These are phyloP conservation scores for Chaetodon auriga DNA, from an alignment of 2,113 vertebrate species.

Conservation along the genomic window DNA sequence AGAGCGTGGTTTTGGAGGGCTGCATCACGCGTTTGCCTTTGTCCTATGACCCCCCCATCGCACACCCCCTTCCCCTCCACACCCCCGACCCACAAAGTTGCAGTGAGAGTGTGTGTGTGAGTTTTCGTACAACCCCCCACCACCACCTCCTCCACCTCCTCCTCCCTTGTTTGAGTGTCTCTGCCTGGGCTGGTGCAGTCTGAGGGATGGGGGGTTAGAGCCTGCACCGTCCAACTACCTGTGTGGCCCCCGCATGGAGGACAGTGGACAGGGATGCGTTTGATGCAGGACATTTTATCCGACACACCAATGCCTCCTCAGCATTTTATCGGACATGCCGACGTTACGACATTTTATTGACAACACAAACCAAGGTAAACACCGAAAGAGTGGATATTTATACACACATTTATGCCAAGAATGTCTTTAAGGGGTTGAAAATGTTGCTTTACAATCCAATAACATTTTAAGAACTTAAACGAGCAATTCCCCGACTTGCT, in stretches of 20 bases:
- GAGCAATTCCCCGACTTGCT: neutral
- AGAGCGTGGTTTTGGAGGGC: slow-evolving; percentile 72
- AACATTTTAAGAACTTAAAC: neutral
- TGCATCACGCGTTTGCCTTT: slow-evolving; percentile 79
- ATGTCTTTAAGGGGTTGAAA: neutral
- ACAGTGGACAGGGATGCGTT: slow-evolving; percentile 81
- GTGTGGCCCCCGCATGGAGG: slow-evolving; percentile 90
- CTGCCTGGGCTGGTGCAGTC: slow-evolving; percentile 67
- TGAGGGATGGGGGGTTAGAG: slow-evolving; percentile 85
- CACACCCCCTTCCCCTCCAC: slow-evolving; percentile 29
- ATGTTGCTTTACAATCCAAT: slow-evolving; percentile 18
- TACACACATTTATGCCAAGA: slow-evolving; percentile 23
- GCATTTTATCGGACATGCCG: slow-evolving; percentile 52
- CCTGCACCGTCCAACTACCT: slow-evolving; percentile 89
- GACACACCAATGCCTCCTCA: slow-evolving; percentile 67
- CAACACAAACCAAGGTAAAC: slow-evolving; percentile 74
- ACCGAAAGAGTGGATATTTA: slow-evolving; percentile 5
- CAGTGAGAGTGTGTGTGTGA: slow-evolving; percentile 58
- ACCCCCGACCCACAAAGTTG: slow-evolving; percentile 27
- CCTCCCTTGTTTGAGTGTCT: slow-evolving; percentile 63
- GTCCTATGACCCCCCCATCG: slow-evolving; percentile 70
- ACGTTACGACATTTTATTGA: slow-evolving; percentile 71
- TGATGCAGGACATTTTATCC: slow-evolving; percentile 68
- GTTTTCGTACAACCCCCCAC: slow-evolving; percentile 66
- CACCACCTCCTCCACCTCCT: slow-evolving; percentile 51